Evolutionary conservation across 1,140 invertebrate species (phyloP).

Genomic region (Charaxes varanes): DNA sequence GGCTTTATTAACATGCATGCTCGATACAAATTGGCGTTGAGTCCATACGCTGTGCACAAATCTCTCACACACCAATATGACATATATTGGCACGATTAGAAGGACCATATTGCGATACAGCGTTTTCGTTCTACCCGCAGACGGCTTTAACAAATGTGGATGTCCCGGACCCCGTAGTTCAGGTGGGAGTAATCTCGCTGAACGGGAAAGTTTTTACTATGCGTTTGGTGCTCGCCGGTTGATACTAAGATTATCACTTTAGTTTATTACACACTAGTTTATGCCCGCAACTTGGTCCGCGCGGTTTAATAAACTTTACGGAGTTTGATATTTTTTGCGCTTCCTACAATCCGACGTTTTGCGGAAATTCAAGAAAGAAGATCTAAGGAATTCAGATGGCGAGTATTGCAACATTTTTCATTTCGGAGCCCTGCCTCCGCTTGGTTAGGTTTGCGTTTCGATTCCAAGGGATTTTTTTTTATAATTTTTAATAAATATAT

Average conservation of each 20-base stretch:
- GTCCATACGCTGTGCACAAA: conserved; percentile 9
- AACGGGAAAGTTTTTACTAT: conserved; percentile 17
- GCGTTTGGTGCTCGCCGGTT: conserved; percentile 10
- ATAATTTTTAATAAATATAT: no score
- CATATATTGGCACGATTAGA: background rate
- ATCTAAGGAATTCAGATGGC: no score
- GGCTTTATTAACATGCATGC: conserved; percentile 55
- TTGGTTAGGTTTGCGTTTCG: no score
- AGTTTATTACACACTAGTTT: conserved; percentile 11
- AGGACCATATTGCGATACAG: conserved; percentile 8
- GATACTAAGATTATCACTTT: conserved; percentile 15
- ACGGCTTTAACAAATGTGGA: conserved; percentile 16
- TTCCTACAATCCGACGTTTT: no score
- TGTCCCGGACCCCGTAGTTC: conserved; percentile 17
- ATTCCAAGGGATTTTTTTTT: no score
- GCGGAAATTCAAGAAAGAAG: no score
- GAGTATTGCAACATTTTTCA: no score
- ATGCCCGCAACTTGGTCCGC: background rate
- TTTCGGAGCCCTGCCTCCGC: no score
- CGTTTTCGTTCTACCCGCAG: conserved; percentile 1
- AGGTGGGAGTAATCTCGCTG: conserved; percentile 18
- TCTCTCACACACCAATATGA: conserved; percentile 4
- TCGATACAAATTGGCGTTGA: conserved; percentile 38
- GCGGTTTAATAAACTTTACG: no score
- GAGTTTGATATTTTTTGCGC: no score